Evolutionary conservation across 2,113 vertebrate species (phyloP), one percentile per base, ranked within the genome.

Genomic region (Corythoichthys haematopterus): DNA sequence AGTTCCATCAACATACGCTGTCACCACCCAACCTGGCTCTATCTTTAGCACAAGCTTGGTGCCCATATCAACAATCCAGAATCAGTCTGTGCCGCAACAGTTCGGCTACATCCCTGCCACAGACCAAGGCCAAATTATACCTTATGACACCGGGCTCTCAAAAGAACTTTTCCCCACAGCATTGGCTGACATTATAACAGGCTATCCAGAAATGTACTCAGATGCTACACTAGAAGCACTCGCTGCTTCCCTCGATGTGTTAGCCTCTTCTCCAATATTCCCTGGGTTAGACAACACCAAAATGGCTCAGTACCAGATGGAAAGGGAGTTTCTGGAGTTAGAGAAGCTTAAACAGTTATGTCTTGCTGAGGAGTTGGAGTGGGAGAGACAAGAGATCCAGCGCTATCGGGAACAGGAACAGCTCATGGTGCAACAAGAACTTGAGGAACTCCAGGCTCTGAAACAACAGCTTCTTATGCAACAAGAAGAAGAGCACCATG

Each of bases 371-470:
- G 97, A 99, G 75, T 80, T 99, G 13, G 96, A 99, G 78, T 98
- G 97, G 94, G 96, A 99, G 72, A 95, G 97, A 56, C 96, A 97
- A 64, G 96, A 99, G 89, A 99, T 99, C 65, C 96, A 99, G 74
- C 94, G 96, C 73, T 98, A 96, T 81, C 92, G 96, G 69, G 97
- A 98, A 79, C 96, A 99, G 66, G 97, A 99, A 80, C 95, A 98
- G 61, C 75, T 98, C 50, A 96, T 99, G 91, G 94, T 99, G 50
- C 97, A 98, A 80, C 94, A 96, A 71, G 98, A 99, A 79, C 92
- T 99, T 12, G 96, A 98, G 70, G 97, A 99, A 70, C 88, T 99
- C 53, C 97, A 98, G 64, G 94, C 93, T 33, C 94, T 99, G 88
- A 98, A 98, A 82, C 96, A 98, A 66, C 96, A 99, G 74, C 94